Conservation (phyloP, 2,888 invertebrate genomes). For the Zygothrica quintamaculata region DNA sequence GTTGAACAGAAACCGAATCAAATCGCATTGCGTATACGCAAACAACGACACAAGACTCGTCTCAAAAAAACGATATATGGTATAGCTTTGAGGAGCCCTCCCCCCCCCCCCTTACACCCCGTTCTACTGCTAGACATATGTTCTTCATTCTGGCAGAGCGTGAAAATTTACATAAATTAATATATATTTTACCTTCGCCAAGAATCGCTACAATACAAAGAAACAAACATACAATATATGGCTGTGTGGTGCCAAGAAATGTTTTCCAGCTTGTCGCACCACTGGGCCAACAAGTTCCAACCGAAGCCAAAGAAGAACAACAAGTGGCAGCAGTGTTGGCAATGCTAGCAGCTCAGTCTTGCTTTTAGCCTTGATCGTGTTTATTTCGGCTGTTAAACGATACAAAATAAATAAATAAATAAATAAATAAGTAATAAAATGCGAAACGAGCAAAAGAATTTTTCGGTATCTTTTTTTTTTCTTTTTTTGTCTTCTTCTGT, state of each 20-base stretch:
- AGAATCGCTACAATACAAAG: slow-evolving; percentile 21
- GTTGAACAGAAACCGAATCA: slow-evolving; percentile 37
- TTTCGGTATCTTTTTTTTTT: slow-evolving; percentile 41
- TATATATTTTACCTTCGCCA: slow-evolving; percentile 53
- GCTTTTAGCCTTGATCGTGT: slow-evolving; percentile 73
- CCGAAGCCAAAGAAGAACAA: slow-evolving; percentile 43
- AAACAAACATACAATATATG: not conserved
- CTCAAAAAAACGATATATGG: slow-evolving; percentile 2
- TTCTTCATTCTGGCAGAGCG: slow-evolving; percentile 44
- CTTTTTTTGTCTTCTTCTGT: slow-evolving; percentile 14
- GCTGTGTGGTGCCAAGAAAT: slow-evolving; percentile 52
- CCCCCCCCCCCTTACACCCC: too few species aligned
- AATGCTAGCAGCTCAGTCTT: slow-evolving; percentile 26
- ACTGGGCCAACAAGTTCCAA: slow-evolving; percentile 36
- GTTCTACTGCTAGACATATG: slow-evolving; percentile 34
- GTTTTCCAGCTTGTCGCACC: slow-evolving; percentile 66
- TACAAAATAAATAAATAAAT: slow-evolving; percentile 62
- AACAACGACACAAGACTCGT: slow-evolving; percentile 12
- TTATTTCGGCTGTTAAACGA: slow-evolving; percentile 72
- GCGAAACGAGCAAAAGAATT: slow-evolving; percentile 63
- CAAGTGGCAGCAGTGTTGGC: too few species aligned
- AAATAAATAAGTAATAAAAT: slow-evolving; percentile 51
- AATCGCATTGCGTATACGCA: slow-evolving; percentile 53
- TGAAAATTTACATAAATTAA: slow-evolving; percentile 74
- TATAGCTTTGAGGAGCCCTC: slow-evolving; percentile 17